Conservation (phyloP, 1,140 invertebrate genomes). For the Adoxophyes honmai region DNA sequence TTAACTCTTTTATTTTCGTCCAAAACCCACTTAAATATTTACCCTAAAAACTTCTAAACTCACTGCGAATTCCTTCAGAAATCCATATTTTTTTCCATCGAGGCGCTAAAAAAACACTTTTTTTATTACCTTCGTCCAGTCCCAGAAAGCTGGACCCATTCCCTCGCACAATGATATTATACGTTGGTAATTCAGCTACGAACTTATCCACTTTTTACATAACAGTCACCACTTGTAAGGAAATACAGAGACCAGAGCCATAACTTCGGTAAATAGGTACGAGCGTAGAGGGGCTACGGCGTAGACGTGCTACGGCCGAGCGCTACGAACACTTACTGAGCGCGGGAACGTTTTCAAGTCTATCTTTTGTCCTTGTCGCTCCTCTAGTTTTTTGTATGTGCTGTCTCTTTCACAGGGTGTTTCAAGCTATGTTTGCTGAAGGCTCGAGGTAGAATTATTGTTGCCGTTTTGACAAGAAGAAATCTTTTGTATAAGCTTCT, state of each 20-base stretch:
- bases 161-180: constrained; percentile 69
- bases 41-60: too few relatives aligned
- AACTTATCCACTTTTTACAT: constrained; percentile 74
- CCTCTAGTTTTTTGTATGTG: constrained; percentile 20
- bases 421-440: constrained; percentile 51
- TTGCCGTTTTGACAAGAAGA: constrained; percentile 55
- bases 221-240: constrained; percentile 44
- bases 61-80: too few relatives aligned
- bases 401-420: constrained; percentile 41
- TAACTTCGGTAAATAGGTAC: background rate
- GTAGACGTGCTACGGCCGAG: constrained; percentile 55
- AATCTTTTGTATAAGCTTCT: constrained; percentile 32
- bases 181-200: constrained; percentile 56
- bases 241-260: constrained; percentile 37
- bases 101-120: background rate
- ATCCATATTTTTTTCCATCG: too few relatives aligned
- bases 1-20: too few relatives aligned
- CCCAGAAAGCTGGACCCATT: constrained; percentile 62
- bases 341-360: constrained; percentile 30
- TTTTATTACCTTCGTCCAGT: constrained; percentile 53
- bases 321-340: constrained; percentile 34
- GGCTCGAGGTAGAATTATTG: constrained; percentile 56
- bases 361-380: constrained; percentile 29
- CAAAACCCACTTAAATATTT: too few relatives aligned
- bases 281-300: constrained; percentile 19